Evolutionary conservation across 2,888 invertebrate species (phyloP).

Genomic region (Smittia sp.): DNA sequence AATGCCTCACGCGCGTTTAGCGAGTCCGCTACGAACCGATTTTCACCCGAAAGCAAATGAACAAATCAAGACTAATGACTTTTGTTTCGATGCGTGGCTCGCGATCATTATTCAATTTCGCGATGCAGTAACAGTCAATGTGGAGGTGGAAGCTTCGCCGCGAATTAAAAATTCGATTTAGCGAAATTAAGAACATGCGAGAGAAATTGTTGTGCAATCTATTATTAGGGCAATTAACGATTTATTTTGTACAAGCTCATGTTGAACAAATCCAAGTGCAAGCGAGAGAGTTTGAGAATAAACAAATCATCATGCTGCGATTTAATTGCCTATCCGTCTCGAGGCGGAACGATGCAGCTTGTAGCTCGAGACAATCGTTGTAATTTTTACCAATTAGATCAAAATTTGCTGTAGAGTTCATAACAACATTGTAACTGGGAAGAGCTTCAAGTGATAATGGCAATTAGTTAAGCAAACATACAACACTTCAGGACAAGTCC

Average conservation of each 20-base stretch:
- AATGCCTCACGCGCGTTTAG: conserved; percentile 36
- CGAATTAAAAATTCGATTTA: conserved; percentile 5
- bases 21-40: conserved; percentile 1
- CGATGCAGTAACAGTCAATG: conserved; percentile 11
- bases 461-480: no score
- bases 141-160: background rate
- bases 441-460: background rate
- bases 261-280: conserved; percentile 4
- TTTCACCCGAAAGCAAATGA: conserved; percentile 16
- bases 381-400: no score
- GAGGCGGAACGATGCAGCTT: no score
- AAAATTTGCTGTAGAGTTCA: background rate
- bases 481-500: no score
- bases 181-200: background rate
- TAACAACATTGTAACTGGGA: background rate
- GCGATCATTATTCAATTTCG: conserved; percentile 26
- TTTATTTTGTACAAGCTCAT: background rate
- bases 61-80: conserved; percentile 35
- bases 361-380: no score
- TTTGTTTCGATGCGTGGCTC: conserved; percentile 39
- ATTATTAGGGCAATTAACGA: conserved; percentile 25
- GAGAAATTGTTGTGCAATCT: background rate
- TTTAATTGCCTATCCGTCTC: background rate
- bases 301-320: background rate
- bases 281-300: background rate